Evolutionary conservation across 2,113 vertebrate species (phyloP).

Genomic region (Eulemur rufifrons): DNA sequence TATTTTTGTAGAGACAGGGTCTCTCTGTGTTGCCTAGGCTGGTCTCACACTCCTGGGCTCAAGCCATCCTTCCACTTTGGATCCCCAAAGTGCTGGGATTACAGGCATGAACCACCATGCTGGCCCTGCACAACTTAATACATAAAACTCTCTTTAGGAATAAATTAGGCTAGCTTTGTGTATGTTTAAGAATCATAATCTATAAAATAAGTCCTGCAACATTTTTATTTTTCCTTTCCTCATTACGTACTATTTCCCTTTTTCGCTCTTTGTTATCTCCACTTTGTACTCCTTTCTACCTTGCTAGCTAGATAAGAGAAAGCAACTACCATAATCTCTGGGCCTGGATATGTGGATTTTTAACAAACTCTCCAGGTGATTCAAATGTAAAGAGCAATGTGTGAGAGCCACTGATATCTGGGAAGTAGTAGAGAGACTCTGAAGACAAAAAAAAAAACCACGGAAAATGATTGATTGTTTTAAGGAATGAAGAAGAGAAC

Average conservation of each 20-base stretch:
- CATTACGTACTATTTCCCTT: background rate
- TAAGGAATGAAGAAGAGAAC: conserved; percentile 14
- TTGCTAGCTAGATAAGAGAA: conserved; percentile 17
- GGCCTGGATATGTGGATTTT: background rate
- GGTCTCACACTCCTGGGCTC: too few relatives aligned
- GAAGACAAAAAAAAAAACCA: conserved; percentile 26
- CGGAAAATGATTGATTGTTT: background rate
- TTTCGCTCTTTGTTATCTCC: background rate
- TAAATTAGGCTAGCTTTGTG: conserved; percentile 36
- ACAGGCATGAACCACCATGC: too few relatives aligned
- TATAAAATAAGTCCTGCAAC: conserved; percentile 30
- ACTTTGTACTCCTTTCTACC: background rate
- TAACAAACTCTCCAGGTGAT: background rate
- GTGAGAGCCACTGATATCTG: background rate
- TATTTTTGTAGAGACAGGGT: too few relatives aligned
- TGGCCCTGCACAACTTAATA: background rate
- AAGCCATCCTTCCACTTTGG: too few relatives aligned
- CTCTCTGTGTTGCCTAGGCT: too few relatives aligned
- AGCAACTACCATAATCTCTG: conserved; percentile 24
- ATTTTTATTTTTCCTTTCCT: conserved; percentile 18
- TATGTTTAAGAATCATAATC: conserved; percentile 13
- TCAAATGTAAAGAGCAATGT: background rate
- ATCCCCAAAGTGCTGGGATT: too few relatives aligned
- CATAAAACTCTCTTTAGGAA: background rate
- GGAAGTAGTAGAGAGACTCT: background rate